These are phyloP conservation scores for Tridacna gigas DNA, from an alignment of 2,888 invertebrate species.

Conservation along the genomic window DNA sequence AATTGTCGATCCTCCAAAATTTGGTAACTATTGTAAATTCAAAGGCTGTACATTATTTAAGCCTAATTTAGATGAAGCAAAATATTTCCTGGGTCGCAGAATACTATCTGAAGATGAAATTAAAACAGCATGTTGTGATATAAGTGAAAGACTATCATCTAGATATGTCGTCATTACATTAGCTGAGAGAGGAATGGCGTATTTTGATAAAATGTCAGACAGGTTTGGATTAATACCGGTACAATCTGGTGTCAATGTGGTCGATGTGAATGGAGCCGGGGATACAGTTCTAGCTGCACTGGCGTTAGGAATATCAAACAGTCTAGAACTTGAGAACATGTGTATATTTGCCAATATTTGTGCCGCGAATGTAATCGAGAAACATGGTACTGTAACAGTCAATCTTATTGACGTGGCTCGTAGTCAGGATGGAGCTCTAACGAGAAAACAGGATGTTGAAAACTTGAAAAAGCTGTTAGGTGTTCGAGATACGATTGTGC, in stretches of 20 bases:
- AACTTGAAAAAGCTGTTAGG: slow-evolving; percentile 1
- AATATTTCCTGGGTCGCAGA: background rate
- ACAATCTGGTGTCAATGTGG: background rate
- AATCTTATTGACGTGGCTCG: slow-evolving; percentile 27
- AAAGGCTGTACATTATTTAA: slow-evolving; percentile 35
- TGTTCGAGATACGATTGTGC: background rate
- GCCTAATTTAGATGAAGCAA: slow-evolving; percentile 33
- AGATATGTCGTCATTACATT: slow-evolving; percentile 25
- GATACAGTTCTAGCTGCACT: slow-evolving; percentile 36
- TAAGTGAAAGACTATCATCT: slow-evolving; percentile 6
- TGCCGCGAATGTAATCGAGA: slow-evolving; percentile 33
- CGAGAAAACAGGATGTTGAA: background rate
- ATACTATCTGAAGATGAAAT: slow-evolving; percentile 4
- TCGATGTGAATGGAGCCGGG: slow-evolving; percentile 34
- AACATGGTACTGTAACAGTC: slow-evolving; percentile 9
- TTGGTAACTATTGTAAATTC: slow-evolving; percentile 36
- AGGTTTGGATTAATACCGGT: background rate
- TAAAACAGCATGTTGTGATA: slow-evolving; percentile 9
- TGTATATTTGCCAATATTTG: slow-evolving; percentile 31
- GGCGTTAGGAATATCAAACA: slow-evolving; percentile 28
- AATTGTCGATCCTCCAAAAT: slow-evolving; percentile 49
- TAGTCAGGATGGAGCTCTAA: background rate
- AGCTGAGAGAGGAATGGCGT: slow-evolving; percentile 28
- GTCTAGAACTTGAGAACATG: background rate
- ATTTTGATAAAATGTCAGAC: background rate